Conservation (phyloP, 2,797 vertebrate species). For the Lindbergichthys nudifrons region DNA sequence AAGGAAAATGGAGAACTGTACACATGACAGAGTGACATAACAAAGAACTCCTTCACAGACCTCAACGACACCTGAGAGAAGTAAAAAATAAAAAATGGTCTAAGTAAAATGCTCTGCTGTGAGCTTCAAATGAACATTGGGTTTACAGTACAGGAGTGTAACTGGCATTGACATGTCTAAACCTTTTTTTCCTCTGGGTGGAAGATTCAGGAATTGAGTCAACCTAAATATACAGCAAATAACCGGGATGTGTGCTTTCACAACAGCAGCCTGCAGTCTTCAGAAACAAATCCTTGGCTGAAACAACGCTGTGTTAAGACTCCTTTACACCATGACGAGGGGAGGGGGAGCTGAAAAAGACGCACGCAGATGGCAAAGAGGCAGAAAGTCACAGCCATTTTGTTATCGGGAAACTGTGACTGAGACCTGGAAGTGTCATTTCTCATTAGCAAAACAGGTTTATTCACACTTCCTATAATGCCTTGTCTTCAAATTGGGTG, state of each 20-base stretch:
- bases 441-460: constrained; percentile 77
- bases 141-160: constrained; percentile 23
- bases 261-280: constrained; percentile 52
- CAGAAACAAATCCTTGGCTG: constrained; percentile 52
- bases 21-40: constrained; percentile 10
- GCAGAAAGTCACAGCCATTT: constrained; percentile 65
- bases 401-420: constrained; percentile 65
- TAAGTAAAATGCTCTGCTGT: constrained; percentile 15
- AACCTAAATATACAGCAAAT: constrained; percentile 51
- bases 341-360: constrained; percentile 51
- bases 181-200: constrained; percentile 23
- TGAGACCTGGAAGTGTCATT: constrained; percentile 76
- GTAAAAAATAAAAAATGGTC: constrained; percentile 5
- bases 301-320: constrained; percentile 11
- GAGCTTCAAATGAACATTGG: constrained; percentile 26
- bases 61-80: constrained; percentile 6
- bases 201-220: constrained; percentile 28
- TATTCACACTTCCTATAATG: constrained; percentile 59
- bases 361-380: constrained; percentile 54
- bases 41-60: constrained; percentile 22
- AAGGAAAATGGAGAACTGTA: constrained; percentile 14
- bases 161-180: constrained; percentile 26
- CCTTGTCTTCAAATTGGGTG: neutral
- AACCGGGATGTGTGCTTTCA: constrained; percentile 27
- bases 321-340: constrained; percentile 34